Conservation (phyloP, 2,113 vertebrate genomes). For the Leptobrachium ailaonicum region DNA sequence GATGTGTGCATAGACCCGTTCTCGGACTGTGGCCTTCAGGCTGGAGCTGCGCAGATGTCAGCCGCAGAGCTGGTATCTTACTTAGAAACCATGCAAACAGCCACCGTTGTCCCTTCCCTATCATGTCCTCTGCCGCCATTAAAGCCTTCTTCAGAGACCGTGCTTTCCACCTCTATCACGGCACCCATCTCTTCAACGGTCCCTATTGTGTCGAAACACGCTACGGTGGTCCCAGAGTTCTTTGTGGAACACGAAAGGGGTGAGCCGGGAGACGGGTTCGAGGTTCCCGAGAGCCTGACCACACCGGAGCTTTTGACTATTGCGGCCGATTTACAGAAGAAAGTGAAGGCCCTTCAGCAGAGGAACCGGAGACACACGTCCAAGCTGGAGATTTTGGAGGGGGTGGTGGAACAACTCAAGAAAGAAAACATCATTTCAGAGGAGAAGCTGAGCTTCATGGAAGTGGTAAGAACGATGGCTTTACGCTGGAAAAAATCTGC, state of each 20-base stretch:
- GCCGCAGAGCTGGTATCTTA: conserved; percentile 63
- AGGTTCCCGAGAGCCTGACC: conserved; percentile 51
- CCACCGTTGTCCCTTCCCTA: conserved; percentile 28
- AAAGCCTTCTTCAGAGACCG: conserved; percentile 55
- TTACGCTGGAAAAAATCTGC: too few relatives aligned
- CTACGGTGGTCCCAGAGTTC: conserved; percentile 1
- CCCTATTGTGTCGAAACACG: conserved; percentile 69
- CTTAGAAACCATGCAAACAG: conserved; percentile 65
- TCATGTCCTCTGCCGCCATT: not conserved
- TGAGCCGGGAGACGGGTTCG: not conserved
- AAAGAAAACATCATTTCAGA: conserved; percentile 65
- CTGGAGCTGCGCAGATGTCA: conserved; percentile 37
- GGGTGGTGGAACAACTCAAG: conserved; percentile 66
- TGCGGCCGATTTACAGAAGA: conserved; percentile 65
- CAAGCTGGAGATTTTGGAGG: conserved; percentile 72
- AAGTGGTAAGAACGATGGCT: conserved; percentile 57
- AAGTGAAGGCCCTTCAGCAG: conserved; percentile 72
- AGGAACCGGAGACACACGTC: conserved; percentile 69
- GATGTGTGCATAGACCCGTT: conserved; percentile 45
- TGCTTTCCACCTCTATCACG: conserved; percentile 66
- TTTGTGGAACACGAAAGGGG: not conserved
- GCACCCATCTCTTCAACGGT: conserved; percentile 70
- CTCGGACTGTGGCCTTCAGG: conserved; percentile 46
- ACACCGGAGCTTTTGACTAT: conserved; percentile 65
- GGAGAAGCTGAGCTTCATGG: conserved; percentile 62